A percentile compares a stretch with the other conserved stretches of the same genome.
Conservation (phyloP, 2,113 vertebrate species). For the Sorex araneus region DNA sequence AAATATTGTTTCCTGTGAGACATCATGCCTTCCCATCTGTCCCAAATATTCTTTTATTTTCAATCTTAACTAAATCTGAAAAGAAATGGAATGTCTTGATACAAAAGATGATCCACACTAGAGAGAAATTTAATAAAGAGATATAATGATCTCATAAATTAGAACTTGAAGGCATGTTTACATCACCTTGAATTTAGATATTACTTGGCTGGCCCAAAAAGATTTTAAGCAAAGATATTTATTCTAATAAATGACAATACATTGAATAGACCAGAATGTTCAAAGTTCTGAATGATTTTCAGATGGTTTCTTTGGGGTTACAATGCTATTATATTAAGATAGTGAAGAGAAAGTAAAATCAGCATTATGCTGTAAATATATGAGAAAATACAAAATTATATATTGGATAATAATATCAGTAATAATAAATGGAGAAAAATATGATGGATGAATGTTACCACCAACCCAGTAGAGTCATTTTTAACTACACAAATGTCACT, state of each 20-base stretch:
- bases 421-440: slow-evolving; percentile 46
- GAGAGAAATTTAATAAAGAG: slow-evolving; percentile 68
- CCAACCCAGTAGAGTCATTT: not conserved
- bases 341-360: not conserved
- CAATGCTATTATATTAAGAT: not conserved
- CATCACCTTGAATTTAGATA: slow-evolving; percentile 50
- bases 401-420: not conserved
- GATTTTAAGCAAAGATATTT: slow-evolving; percentile 46
- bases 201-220: slow-evolving; percentile 51
- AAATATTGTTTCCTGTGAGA: slow-evolving; percentile 20
- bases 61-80: slow-evolving; percentile 48
- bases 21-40: slow-evolving; percentile 33
- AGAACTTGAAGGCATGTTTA: slow-evolving; percentile 47
- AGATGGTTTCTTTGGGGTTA: not conserved
- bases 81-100: slow-evolving; percentile 58
- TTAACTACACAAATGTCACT: not conserved
- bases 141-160: slow-evolving; percentile 53
- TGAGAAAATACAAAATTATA: slow-evolving; percentile 61
- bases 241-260: slow-evolving; percentile 59
- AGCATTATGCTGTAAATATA: not conserved
- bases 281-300: slow-evolving; percentile 46
- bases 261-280: slow-evolving; percentile 23
- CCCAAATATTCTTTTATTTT: slow-evolving; percentile 66
- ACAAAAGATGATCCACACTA: not conserved
- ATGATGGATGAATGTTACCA: no score